Evolutionary conservation across 1,140 invertebrate species (phyloP), one percentile per base, ranked within the genome.

Genomic region (Centruroides sculpturatus): DNA sequence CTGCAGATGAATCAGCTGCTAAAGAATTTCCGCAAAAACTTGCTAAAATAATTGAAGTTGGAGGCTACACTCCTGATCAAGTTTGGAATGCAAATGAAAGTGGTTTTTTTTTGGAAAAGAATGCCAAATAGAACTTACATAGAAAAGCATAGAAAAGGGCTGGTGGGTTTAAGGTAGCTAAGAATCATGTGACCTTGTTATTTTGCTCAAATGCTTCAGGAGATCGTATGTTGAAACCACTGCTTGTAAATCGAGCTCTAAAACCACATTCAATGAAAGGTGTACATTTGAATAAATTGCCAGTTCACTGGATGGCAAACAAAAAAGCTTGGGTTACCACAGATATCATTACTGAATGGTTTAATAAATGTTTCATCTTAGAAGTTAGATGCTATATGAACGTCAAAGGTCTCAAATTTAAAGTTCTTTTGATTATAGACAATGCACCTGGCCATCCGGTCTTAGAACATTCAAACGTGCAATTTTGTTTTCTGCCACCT

Each of bases 121-220:
- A 67, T 68, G 60, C 55, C 59, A 34, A 41, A 35, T 41, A 7
- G 57, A 54, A 66, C 62, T 13, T 64, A 57, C 55, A 55, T 75
- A 60, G 66, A 6, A 64, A 71, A 64, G 66, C 67, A 50, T 71
- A 76, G 59, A 74, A 75, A 47, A 36, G 13, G 10, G 36, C 55
- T 48, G n/a, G 35, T 34, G 73, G 75, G 54, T 73, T 71, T 66
- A 76, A 76, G 66, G 69, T 70, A 35, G 68, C 67, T n/a, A 77
- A 76, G 64, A 74, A 78, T 69, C 67, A 72, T 54, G 52, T 77
- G 5, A 77, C 73, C 60, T 62, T 79, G 53, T 62, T 74, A 12
- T 62, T 75, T 46, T 68, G 60, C 41, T 41, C 41, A 47, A 78
- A 77, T 69, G 73, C 71, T 59, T 69, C 61, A 59, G 73, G 74